A percentile compares a stretch with the other conserved stretches of the same genome.
phyloP scores from a whole-genome alignment of 1,140 invertebrate species.

The Copidosoma floridanum region DNA sequence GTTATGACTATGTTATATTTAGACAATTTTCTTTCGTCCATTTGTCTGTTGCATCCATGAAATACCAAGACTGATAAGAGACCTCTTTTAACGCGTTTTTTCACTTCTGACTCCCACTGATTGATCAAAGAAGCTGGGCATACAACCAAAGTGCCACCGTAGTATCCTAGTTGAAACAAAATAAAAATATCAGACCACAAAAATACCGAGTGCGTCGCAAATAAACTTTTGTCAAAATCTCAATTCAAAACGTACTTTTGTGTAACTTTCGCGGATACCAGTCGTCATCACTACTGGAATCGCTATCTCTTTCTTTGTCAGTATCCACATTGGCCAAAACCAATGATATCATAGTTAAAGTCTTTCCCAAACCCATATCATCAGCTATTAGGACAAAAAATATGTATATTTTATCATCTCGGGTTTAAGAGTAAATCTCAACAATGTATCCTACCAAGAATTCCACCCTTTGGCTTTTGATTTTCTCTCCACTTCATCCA shows the following conservation, averaged over 20 bases:
- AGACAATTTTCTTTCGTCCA: conserved; percentile 62
- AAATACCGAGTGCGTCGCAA: too few relatives aligned
- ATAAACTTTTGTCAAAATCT: too few relatives aligned
- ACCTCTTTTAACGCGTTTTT: conserved; percentile 62
- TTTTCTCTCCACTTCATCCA: conserved; percentile 89
- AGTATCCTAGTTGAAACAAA: conserved; percentile 29
- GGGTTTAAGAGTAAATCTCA: too few relatives aligned
- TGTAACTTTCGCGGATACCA: conserved; percentile 35
- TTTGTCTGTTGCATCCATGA: conserved; percentile 77
- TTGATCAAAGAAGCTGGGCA: conserved; percentile 81
- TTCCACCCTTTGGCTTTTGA: conserved; percentile 79
- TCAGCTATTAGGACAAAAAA: conserved; percentile 66
- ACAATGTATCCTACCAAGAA: conserved; percentile 63
- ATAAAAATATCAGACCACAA: conserved; percentile 2
- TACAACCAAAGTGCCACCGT: conserved; percentile 79
- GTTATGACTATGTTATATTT: conserved; percentile 72
- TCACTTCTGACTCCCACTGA: conserved; percentile 87
- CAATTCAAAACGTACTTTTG: conserved; percentile 44
- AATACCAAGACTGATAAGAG: conserved; percentile 69
- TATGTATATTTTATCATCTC: conserved; percentile 13
- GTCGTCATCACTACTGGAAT: conserved; percentile 30
- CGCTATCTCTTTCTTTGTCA: conserved; percentile 33
- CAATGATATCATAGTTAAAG: conserved; percentile 86
- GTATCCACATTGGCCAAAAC: conserved; percentile 50
- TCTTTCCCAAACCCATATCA: conserved; percentile 95